These are phyloP conservation scores for Tachyglossus aculeatus DNA, from an alignment of 2,797 vertebrate species.

Conservation along the genomic window DNA sequence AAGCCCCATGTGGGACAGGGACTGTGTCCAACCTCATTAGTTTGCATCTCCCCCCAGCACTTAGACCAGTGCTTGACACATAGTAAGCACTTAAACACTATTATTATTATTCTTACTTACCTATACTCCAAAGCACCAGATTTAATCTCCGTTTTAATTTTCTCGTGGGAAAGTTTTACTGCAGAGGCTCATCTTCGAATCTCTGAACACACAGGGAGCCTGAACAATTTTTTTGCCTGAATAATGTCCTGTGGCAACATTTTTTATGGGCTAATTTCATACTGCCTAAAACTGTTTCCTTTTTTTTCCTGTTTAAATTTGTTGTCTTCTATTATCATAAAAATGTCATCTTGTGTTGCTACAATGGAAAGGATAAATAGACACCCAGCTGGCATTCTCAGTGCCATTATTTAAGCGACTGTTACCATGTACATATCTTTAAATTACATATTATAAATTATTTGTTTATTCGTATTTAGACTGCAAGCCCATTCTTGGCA, in stretches of 20 bases:
- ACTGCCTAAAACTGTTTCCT: neutral
- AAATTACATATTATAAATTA: too few relatives aligned
- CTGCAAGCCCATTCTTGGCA: too few relatives aligned
- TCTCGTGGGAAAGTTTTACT: neutral
- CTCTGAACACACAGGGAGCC: neutral
- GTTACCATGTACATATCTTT: neutral
- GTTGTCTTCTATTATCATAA: constrained; percentile 15
- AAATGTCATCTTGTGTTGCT: constrained; percentile 15
- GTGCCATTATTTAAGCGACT: neutral
- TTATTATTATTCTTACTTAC: too few relatives aligned
- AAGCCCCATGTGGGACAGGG: too few relatives aligned
- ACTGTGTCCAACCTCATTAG: too few relatives aligned
- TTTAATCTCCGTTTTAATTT: constrained; percentile 13
- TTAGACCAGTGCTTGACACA: too few relatives aligned
- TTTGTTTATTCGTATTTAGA: too few relatives aligned
- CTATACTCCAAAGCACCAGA: neutral
- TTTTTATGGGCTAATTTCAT: constrained; percentile 10
- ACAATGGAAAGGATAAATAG: neutral
- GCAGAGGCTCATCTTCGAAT: neutral
- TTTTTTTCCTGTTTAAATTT: constrained; percentile 10
- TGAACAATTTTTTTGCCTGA: neutral
- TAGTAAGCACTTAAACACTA: too few relatives aligned
- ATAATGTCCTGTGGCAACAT: constrained; percentile 4
- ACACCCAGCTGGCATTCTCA: neutral
- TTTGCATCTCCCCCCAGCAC: too few relatives aligned